Evolutionary conservation across 1,140 invertebrate genomes (phyloP).

Genomic region (Teleogryllus occipitalis): DNA sequence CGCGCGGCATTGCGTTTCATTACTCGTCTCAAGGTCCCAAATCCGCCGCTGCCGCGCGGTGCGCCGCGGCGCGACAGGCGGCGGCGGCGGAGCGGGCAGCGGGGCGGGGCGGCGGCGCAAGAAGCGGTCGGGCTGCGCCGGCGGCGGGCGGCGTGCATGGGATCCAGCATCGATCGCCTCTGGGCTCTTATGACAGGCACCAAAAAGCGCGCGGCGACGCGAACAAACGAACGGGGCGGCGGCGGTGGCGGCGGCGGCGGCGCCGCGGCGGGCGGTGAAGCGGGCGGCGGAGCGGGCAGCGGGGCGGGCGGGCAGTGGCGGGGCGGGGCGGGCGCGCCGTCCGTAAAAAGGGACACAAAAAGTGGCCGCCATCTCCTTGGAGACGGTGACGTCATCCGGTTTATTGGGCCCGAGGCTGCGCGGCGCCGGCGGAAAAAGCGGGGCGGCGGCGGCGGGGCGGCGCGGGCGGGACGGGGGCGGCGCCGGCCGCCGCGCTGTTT

Average conservation of each 20-base stretch:
- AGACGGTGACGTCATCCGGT: background rate
- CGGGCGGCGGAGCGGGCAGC: background rate
- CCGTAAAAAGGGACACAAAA: background rate
- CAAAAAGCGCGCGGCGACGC: constrained; percentile 14
- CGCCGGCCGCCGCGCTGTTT: background rate
- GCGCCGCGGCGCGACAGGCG: background rate
- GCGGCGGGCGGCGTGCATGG: background rate
- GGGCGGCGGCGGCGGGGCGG: background rate
- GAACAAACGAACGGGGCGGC: constrained; percentile 13
- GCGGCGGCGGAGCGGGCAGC: background rate
- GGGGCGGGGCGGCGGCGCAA: background rate
- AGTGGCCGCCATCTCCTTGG: background rate
- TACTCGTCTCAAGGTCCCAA: background rate
- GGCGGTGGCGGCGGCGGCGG: background rate
- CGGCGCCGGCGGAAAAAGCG: background rate
- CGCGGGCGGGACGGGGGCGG: background rate
- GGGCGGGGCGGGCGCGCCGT: background rate
- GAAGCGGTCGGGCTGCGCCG: background rate
- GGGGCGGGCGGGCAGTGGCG: background rate
- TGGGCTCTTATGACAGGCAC: constrained; percentile 1
- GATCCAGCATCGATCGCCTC: background rate
- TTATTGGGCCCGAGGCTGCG: background rate
- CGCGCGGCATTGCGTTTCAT: constrained; percentile 7
- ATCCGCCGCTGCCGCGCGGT: background rate
- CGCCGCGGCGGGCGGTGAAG: background rate